Evolutionary conservation across 2,113 vertebrate species (phyloP), one percentile per base, ranked within the genome.

Genomic region (Daubentonia madagascariensis): DNA sequence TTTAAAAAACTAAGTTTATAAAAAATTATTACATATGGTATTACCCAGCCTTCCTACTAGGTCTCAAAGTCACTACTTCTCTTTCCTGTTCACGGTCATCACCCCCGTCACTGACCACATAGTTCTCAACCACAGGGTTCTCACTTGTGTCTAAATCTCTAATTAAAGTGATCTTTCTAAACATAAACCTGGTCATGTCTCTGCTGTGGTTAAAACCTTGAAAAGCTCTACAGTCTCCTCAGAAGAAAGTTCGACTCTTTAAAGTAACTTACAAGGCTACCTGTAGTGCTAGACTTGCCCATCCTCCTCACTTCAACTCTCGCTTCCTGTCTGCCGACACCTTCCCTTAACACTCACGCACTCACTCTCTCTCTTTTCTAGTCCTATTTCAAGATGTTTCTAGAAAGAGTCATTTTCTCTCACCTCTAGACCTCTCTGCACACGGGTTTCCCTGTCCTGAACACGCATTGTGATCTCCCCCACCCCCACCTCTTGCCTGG

Each of bases 101-200:
- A 67, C 35, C 50, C 11, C 10, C 23, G 45, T 76, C 35, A 17
- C 0, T 75, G 4, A 28, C 0, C 17, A 57, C 0, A 10, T 0
- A 17, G 2, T 13, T 63, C 63, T 23, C 0, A 35, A n/a, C n/a
- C 59, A 35, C 78, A 61, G 35, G 52, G 48, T 30, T 18, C 63
- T 23, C 0, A 35, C 45, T 3, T 8, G 1, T 1, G 2, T 35
- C 37, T 25, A 1, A 54, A 3, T 67, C 45, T 43, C 45, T 14
- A n/a, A 2, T 28, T 9, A 45, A 17, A 45, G 40, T 18, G 11
- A 63, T 45, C 75, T 78, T 57, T 12, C 63, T 11, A n/a, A 96
- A 30, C 13, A 45, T 6, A 30, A 79, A 61, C 32, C 16, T 54
- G 40, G 28, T 32, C 6, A 4, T 6, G 18, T 76, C 32, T 87